These are phyloP conservation scores for Hafferia zeledoni DNA, from an alignment of 2,797 vertebrate genomes.

Conservation along the genomic window DNA sequence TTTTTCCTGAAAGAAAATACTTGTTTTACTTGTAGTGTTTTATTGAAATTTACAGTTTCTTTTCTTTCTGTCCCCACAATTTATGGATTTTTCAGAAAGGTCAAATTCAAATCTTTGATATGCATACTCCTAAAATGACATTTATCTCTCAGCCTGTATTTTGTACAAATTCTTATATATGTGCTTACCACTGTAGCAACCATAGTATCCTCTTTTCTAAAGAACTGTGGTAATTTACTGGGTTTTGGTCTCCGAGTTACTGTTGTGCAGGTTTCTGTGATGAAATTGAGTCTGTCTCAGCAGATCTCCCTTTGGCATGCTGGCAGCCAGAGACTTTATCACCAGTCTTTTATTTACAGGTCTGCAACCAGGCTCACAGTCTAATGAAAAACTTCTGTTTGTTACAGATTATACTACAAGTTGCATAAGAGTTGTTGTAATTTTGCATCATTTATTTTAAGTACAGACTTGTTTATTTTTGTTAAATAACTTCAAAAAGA, in stretches of 20 bases:
- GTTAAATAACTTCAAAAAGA: neutral
- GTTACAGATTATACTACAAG: neutral
- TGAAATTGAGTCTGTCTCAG: neutral
- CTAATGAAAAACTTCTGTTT: neutral
- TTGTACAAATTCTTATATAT: neutral
- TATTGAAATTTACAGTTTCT: neutral
- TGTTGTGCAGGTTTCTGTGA: neutral
- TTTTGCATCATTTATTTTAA: constrained; percentile 25
- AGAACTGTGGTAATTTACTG: neutral
- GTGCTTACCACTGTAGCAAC: neutral
- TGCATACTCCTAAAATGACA: neutral
- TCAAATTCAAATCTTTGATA: neutral
- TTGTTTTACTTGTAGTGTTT: neutral
- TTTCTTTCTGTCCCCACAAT: neutral
- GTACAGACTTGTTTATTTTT: constrained; percentile 38
- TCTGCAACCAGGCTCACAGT: neutral
- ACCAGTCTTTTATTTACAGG: constrained; percentile 1
- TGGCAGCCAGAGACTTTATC: neutral
- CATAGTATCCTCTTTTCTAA: neutral
- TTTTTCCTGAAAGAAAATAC: neutral
- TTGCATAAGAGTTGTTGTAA: constrained; percentile 20
- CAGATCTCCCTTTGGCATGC: neutral
- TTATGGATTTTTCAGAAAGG: neutral
- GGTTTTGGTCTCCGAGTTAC: neutral
- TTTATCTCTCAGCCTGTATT: neutral